phyloP scores from a whole-genome alignment of 2,797 vertebrate genomes.

The Paramormyrops hopkinsi region DNA sequence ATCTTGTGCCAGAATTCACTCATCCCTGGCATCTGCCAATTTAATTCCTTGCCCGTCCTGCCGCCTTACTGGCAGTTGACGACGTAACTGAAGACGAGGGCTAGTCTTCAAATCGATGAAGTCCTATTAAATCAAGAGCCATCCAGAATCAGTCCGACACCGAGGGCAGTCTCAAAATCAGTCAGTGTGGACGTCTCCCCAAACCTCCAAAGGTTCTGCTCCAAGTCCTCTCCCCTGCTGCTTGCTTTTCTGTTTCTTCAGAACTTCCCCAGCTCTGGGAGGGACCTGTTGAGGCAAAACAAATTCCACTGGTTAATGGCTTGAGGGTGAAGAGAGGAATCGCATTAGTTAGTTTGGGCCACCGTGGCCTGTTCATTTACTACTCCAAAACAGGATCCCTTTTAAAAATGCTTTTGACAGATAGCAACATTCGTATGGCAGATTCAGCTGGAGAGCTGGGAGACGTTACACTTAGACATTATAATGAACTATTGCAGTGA shows the following conservation, averaged over 20 bases:
- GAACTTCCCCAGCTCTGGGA: neutral
- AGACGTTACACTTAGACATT: neutral
- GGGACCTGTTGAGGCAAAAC: constrained; percentile 23
- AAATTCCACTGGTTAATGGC: constrained; percentile 11
- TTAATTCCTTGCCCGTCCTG: constrained; percentile 43
- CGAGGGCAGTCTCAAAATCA: neutral
- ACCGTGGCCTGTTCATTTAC: neutral
- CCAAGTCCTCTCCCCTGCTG: neutral
- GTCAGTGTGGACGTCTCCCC: neutral
- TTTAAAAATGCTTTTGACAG: neutral
- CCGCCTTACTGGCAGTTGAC: constrained; percentile 49
- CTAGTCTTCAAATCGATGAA: neutral
- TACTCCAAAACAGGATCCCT: neutral
- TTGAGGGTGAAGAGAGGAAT: neutral
- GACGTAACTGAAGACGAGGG: neutral
- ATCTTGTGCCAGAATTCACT: constrained; percentile 95
- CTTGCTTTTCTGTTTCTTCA: neutral
- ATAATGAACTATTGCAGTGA: neutral
- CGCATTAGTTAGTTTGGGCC: neutral
- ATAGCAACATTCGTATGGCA: neutral
- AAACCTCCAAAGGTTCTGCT: neutral
- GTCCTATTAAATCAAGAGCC: neutral
- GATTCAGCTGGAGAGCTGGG: neutral
- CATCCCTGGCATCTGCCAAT: constrained; percentile 56
- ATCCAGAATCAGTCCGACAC: neutral